Base-by-base conservation (phyloP, 1,140 invertebrate genomes). In the Thereuonema tuberculata region DNA sequence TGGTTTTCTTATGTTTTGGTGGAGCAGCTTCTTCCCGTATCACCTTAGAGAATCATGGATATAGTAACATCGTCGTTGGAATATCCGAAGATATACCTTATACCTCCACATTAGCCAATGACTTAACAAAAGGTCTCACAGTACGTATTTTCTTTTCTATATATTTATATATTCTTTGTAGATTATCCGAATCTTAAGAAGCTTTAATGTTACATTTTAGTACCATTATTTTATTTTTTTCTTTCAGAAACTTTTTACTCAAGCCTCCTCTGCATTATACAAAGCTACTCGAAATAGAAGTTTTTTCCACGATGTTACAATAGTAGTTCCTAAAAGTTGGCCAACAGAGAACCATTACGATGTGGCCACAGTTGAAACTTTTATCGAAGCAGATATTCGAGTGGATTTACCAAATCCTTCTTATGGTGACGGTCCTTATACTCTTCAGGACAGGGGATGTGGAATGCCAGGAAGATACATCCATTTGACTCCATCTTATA, bases 311-410 rank as follows among this genome's bases (percentile, higher is more conserved):
- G 62, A 69, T 50, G 67, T 75, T 9, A 73, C 65, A 17, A 73
- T 75, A 14, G 62, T 73, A 0, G 60, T 75, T 0, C 73, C 73
- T 1, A 59, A 61, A 5, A 65, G 66, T 1, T 75, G 73, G 73
- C 60, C 62, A 17, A 48, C 23, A 14, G 47, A 58, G 1, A 43
- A 54, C 0, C 47, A 63, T 12, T 65, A 64, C 43, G 54, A 59
- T 26, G 53, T 23, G 3, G 60, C 56, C 9, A 26, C 54, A 21
- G 48, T 48, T 1, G 61, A 62, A 28, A 56, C 50, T 15, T 65
- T 64, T 43, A 52, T 31, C 29, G 54, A 31, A 15, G 63, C 64
- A 2, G 54, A 62, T 25, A 37, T 65, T 2, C 37, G 63, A 28
- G 48, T 65, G 1, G 64, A 64, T 26, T 14, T 14, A 17, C 47